A percentile compares a stretch with the other conserved stretches of the same genome.
phyloP scores from a whole-genome alignment of 2,113 vertebrate genomes.

The Ramphastos sulfuratus region DNA sequence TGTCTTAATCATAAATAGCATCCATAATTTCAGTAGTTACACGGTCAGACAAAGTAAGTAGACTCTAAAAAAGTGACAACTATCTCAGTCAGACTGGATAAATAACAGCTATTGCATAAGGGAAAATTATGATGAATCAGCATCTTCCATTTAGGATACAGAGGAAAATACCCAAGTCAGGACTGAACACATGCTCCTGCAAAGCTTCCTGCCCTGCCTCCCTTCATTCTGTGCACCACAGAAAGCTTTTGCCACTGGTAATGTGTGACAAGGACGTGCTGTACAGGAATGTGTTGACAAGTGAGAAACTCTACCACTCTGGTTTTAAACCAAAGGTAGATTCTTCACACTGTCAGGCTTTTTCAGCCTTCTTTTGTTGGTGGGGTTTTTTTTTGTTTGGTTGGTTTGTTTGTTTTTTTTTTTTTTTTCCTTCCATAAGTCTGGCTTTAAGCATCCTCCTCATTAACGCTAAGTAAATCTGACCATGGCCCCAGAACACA shows the following conservation, averaged over 20 bases:
- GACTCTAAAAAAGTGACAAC: neutral
- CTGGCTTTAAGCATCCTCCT: neutral
- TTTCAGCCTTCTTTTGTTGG: neutral
- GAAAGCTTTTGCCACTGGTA: neutral
- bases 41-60: neutral
- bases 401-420: too few relatives aligned
- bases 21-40: neutral
- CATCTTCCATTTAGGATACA: neutral
- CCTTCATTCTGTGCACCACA: accelerated
- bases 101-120: neutral
- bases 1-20: neutral
- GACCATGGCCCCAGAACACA: neutral
- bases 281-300: neutral
- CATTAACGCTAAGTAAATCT: neutral
- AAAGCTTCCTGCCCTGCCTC: neutral
- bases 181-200: neutral
- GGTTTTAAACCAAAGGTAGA: neutral
- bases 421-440: neutral
- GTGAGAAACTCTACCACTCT: neutral
- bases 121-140: neutral
- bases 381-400: too few relatives aligned
- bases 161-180: slow-evolving; percentile 4
- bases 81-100: neutral
- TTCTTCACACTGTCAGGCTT: neutral
- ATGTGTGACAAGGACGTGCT: neutral